These are phyloP conservation scores for Caenorhabditis briggsae DNA, from an alignment of 1,140 invertebrate genomes.

Conservation along the genomic window DNA sequence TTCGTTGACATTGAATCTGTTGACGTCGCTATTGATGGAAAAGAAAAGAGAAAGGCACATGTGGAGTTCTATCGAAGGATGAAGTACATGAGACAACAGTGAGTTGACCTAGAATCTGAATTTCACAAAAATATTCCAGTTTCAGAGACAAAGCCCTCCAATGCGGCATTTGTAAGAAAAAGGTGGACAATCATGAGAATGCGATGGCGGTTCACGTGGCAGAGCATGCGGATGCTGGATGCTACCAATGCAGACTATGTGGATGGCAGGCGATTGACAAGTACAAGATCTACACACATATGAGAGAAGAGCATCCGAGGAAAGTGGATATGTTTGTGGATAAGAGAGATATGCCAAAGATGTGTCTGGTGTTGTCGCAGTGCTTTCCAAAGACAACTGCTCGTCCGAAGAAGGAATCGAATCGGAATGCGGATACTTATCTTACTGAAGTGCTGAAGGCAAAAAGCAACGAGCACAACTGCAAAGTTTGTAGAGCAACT, in stretches of 20 bases:
- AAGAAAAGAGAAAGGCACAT: conserved; percentile 55
- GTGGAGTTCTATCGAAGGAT: conserved; percentile 62
- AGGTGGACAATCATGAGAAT: conserved; percentile 59
- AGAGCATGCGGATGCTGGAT: conserved; percentile 59
- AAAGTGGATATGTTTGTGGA: conserved; percentile 59
- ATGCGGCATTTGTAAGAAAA: conserved; percentile 57
- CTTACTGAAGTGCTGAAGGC: neutral
- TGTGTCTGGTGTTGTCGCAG: conserved; percentile 55
- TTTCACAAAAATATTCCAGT: neutral
- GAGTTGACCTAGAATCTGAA: neutral
- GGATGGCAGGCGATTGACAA: conserved; percentile 61
- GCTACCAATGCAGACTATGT: conserved; percentile 60
- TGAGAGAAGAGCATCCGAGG: conserved; percentile 60
- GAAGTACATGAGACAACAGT: conserved; percentile 59
- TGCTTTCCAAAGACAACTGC: conserved; percentile 54
- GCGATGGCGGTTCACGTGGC: conserved; percentile 61
- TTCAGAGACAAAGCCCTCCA: conserved; percentile 58
- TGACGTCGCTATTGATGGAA: conserved; percentile 60
- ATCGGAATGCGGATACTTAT: conserved; percentile 30
- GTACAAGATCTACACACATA: conserved; percentile 60
- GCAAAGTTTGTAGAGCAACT: neutral
- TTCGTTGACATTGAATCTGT: conserved; percentile 63
- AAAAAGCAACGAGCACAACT: neutral
- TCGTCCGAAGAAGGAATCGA: conserved; percentile 36
- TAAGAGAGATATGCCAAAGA: conserved; percentile 57